Percentiles rank a stretch among this genome's conserved stretches.
These are phyloP conservation scores for Rugalucina vietnamica DNA, from an alignment of 2,888 invertebrate species.

Conservation along the genomic window DNA sequence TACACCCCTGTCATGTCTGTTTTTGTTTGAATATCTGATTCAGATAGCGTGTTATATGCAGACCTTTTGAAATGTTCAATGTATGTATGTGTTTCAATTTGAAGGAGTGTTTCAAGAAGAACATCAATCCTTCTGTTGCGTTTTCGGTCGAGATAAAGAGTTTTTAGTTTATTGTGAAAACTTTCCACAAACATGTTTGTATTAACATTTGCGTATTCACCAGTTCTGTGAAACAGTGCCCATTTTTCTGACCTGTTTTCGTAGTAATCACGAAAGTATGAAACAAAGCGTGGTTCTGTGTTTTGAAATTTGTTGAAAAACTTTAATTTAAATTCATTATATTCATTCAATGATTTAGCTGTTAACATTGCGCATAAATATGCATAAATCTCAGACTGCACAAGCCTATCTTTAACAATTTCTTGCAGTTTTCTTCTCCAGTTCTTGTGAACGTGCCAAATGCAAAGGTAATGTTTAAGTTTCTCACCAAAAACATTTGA, in stretches of 20 bases:
- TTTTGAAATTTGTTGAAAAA: not conserved
- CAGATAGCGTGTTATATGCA: not conserved
- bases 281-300: not conserved
- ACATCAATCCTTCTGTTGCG: constrained; percentile 7
- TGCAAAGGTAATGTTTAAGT: constrained; percentile 13
- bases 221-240: constrained; percentile 4
- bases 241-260: constrained; percentile 15
- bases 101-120: not conserved
- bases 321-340: not conserved
- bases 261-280: constrained; percentile 7
- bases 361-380: constrained; percentile 7
- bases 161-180: constrained; percentile 30
- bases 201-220: not conserved
- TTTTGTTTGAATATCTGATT: not conserved
- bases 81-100: constrained; percentile 15
- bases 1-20: not conserved
- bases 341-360: constrained; percentile 11
- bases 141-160: constrained; percentile 12
- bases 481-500: not conserved
- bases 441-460: constrained; percentile 4
- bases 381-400: not conserved
- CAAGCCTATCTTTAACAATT: not conserved
- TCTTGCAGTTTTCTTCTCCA: not conserved
- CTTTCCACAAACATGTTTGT: constrained; percentile 31
- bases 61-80: not conserved